Evolutionary conservation across 30 jellyfish, hydroid and myxozoan species (phyloP).

Genomic region (Pelagia noctiluca): DNA sequence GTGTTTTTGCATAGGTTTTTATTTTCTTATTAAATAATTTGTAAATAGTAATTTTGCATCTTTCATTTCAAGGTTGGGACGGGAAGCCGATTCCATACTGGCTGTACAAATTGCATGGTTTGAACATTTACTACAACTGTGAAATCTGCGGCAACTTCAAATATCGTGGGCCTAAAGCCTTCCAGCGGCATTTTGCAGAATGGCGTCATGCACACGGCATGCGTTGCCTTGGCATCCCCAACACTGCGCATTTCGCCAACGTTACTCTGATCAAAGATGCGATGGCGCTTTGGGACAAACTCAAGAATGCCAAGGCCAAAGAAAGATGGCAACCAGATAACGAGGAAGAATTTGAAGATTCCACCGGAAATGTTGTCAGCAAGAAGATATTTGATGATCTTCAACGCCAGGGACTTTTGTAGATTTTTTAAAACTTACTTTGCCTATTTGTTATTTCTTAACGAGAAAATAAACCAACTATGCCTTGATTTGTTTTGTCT

Average conservation of each 20-base stretch:
- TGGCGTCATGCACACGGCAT: constrained; percentile 99
- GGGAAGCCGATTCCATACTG: constrained; percentile 98
- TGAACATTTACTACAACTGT: constrained; percentile 90
- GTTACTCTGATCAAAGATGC: constrained; percentile 96
- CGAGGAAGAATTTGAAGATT: constrained; percentile 97
- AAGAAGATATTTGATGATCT: constrained; percentile 91
- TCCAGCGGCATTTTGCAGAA: constrained; percentile 97
- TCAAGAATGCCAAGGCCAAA: constrained; percentile 79
- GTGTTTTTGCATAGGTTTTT: too few species aligned
- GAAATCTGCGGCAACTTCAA: constrained; percentile 95
- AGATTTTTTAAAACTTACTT: not conserved
- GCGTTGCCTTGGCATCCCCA: constrained; percentile 96
- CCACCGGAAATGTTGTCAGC: constrained; percentile 93
- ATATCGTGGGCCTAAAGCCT: constrained; percentile 99
- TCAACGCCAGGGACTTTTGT: constrained; percentile 93
- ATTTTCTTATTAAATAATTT: too few species aligned
- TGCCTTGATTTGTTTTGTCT: too few species aligned
- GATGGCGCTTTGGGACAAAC: constrained; percentile 89
- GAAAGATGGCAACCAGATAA: constrained; percentile 96
- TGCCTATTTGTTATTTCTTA: not conserved
- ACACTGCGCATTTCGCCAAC: constrained; percentile 97
- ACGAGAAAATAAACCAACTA: too few species aligned
- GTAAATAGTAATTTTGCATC: not conserved
- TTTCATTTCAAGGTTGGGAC: constrained; percentile 82
- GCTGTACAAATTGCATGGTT: constrained; percentile 95